These are phyloP conservation scores for Augochlora pura DNA, from an alignment of 1,140 invertebrate genomes.

Conservation along the genomic window DNA sequence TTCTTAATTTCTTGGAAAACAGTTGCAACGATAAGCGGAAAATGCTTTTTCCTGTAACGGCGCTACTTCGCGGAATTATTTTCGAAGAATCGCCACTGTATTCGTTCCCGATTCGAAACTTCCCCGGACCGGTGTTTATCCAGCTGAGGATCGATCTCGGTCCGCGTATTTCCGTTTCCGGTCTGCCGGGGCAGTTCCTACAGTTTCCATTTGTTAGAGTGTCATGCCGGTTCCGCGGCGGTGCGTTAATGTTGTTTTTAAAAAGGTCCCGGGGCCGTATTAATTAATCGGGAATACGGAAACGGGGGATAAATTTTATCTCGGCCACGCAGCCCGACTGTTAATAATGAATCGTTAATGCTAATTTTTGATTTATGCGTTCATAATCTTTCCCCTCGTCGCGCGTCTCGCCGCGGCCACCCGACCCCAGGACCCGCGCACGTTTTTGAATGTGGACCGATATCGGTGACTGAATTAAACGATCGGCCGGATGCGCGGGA, in stretches of 20 bases:
- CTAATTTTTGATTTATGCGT: constrained; percentile 53
- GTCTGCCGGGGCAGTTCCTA: background rate
- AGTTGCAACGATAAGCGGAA: background rate
- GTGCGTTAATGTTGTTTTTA: constrained; percentile 43
- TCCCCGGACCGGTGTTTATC: background rate
- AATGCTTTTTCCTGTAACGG: background rate
- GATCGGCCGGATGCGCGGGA: constrained; percentile 37
- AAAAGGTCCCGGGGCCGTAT: constrained; percentile 32
- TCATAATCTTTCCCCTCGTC: constrained; percentile 44
- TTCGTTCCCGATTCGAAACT: background rate
- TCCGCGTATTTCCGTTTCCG: background rate
- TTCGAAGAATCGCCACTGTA: background rate
- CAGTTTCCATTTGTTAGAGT: constrained; percentile 29
- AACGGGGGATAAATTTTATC: constrained; percentile 52
- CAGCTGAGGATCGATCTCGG: background rate
- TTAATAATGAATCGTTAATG: constrained; percentile 53
- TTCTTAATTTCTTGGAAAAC: background rate
- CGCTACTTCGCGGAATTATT: background rate
- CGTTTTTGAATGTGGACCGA: constrained; percentile 42
- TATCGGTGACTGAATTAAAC: constrained; percentile 52
- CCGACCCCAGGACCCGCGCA: background rate
- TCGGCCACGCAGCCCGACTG: constrained; percentile 38
- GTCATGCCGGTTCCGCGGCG: constrained; percentile 33
- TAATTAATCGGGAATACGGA: constrained; percentile 51
- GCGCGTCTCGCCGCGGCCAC: background rate